These are phyloP conservation scores for Falco columbarius DNA, from an alignment of 2,797 vertebrate genomes.

Conservation along the genomic window DNA sequence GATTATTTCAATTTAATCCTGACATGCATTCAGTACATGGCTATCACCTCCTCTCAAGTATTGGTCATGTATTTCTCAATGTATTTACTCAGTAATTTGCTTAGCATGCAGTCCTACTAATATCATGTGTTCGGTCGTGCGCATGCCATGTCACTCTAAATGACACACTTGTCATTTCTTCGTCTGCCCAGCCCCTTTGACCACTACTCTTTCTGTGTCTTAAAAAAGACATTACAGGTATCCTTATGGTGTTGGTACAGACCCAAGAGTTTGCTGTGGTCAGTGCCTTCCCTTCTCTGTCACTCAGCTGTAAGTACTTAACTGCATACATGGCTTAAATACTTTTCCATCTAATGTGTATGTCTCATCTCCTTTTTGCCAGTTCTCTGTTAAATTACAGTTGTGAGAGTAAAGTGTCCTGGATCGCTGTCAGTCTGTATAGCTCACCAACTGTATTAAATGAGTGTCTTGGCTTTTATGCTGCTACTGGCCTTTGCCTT, in stretches of 20 bases:
- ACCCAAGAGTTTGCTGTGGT: background rate
- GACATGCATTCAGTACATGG: background rate
- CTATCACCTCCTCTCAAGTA: background rate
- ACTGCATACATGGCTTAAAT: background rate
- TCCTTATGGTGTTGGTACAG: rapidly evolving
- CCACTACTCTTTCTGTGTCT: background rate
- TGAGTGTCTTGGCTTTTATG: background rate
- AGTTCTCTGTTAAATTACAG: background rate
- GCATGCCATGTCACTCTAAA: rapidly evolving
- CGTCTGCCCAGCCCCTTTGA: background rate
- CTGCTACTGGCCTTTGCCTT: background rate
- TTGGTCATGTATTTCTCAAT: background rate
- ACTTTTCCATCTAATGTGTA: background rate
- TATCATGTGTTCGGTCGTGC: rapidly evolving
- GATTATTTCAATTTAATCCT: background rate
- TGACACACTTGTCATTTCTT: background rate
- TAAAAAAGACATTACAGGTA: background rate
- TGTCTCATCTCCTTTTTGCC: background rate
- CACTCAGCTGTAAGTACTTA: background rate
- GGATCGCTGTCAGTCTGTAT: background rate
- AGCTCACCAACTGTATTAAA: background rate
- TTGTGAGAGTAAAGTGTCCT: background rate
- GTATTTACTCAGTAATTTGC: background rate
- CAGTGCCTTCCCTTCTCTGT: background rate
- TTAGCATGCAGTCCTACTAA: background rate